A percentile compares a stretch with the other conserved stretches of the same genome.
Evolutionary conservation across 1,140 invertebrate genomes (phyloP).

Genomic region (Leptoteleia sp.): DNA sequence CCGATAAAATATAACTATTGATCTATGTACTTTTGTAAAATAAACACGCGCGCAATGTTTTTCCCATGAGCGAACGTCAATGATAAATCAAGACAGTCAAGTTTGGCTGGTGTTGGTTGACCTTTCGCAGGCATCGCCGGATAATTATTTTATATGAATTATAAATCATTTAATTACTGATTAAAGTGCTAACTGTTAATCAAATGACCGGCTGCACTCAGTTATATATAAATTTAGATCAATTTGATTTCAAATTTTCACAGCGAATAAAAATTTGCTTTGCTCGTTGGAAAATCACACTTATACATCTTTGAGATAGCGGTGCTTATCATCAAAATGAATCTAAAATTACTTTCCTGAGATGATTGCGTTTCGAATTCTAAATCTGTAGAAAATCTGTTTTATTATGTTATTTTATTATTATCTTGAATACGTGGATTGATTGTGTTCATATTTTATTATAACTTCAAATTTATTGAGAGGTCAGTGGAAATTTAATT

Average conservation of each 20-base stretch:
- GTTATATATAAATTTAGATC: conserved; percentile 4
- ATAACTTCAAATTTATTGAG: no score
- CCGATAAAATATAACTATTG: conserved; percentile 45
- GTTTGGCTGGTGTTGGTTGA: conserved; percentile 41
- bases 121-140: conserved; percentile 19
- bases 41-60: conserved; percentile 17
- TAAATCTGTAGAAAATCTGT: no score
- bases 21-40: conserved; percentile 44
- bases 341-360: no score
- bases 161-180: conserved; percentile 36
- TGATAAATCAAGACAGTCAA: conserved; percentile 47
- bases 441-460: no score
- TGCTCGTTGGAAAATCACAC: no score
- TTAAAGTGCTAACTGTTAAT: conserved; percentile 8
- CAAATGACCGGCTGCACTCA: neutral
- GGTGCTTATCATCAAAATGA: no score
- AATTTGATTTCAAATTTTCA: conserved; percentile 6
- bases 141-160: conserved; percentile 48
- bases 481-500: no score
- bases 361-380: no score
- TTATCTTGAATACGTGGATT: no score
- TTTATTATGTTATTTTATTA: no score
- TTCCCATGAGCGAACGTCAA: conserved; percentile 14
- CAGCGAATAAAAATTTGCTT: no score
- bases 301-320: no score